These are phyloP conservation scores for Archips crataeganus DNA, from an alignment of 2,888 invertebrate genomes.

Conservation along the genomic window DNA sequence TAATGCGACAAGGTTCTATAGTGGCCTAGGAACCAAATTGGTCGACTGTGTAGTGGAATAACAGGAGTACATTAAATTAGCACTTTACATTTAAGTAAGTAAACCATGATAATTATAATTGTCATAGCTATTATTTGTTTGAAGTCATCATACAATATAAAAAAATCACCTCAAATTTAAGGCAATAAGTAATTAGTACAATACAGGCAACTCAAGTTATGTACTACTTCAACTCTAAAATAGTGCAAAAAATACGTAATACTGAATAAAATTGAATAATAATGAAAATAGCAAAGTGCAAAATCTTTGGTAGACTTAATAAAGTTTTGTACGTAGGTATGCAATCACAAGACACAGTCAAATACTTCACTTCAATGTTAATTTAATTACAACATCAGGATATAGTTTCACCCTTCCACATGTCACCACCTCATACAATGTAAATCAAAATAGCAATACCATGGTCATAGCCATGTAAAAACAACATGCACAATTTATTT, in stretches of 20 bases:
- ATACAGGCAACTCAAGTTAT: neutral
- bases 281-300: slow-evolving; percentile 7
- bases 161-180: too few species aligned
- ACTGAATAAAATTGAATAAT: slow-evolving; percentile 27
- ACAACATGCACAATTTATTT: slow-evolving; percentile 25
- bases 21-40: too few species aligned
- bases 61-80: too few species aligned
- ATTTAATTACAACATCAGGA: slow-evolving; percentile 30
- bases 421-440: slow-evolving; percentile 23
- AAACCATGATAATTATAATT: too few species aligned
- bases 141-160: too few species aligned
- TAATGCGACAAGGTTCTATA: too few species aligned
- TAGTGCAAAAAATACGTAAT: slow-evolving; percentile 15
- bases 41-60: too few species aligned
- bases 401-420: slow-evolving; percentile 20
- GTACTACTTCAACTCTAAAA: neutral
- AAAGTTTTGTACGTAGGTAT: slow-evolving; percentile 33
- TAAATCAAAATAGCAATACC: slow-evolving; percentile 32
- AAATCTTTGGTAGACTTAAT: slow-evolving; percentile 25
- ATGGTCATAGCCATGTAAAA: slow-evolving; percentile 25
- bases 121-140: too few species aligned
- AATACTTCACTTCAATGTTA: slow-evolving; percentile 27
- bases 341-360: slow-evolving; percentile 33
- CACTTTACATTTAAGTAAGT: too few species aligned
- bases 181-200: neutral